Conservation (phyloP, 2,888 invertebrate genomes). For the Drosophila anceps region DNA sequence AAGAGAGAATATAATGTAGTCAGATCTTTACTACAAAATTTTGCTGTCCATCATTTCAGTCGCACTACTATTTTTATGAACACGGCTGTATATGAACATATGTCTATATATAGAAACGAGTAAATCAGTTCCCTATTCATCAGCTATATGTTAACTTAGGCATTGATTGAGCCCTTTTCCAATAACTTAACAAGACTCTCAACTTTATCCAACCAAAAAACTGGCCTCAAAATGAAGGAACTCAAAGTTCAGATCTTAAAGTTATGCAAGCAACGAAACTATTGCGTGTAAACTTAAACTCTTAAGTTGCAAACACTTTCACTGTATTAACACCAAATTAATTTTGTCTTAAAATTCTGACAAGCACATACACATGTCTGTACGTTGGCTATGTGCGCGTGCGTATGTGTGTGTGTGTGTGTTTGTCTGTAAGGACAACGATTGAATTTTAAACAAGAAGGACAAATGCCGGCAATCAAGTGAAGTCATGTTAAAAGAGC, state of each 20-base stretch:
- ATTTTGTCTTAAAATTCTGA: conserved; percentile 51
- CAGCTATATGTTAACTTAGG: not conserved
- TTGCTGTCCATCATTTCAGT: too few species aligned
- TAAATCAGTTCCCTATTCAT: too few species aligned
- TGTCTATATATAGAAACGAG: too few species aligned
- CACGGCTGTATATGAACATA: too few species aligned
- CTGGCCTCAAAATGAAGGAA: not conserved
- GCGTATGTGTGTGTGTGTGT: conserved; percentile 23
- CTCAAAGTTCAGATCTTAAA: conserved; percentile 28
- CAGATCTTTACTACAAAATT: too few species aligned
- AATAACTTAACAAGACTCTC: not conserved
- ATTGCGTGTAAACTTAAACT: conserved; percentile 37
- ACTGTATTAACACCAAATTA: conserved; percentile 78
- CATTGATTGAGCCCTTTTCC: not conserved
- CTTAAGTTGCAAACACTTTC: conserved; percentile 63
- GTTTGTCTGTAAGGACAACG: conserved; percentile 41
- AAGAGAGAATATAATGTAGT: too few species aligned
- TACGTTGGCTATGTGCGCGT: not conserved
- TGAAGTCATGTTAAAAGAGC: conserved; percentile 58
- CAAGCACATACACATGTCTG: conserved; percentile 10
- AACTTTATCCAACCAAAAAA: not conserved
- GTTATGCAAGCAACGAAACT: conserved; percentile 26
- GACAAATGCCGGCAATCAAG: conserved; percentile 76
- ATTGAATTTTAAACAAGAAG: conserved; percentile 76
- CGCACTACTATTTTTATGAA: too few species aligned